phyloP scores from a whole-genome alignment of 1,140 invertebrate species.

The Melanaphis sacchari region DNA sequence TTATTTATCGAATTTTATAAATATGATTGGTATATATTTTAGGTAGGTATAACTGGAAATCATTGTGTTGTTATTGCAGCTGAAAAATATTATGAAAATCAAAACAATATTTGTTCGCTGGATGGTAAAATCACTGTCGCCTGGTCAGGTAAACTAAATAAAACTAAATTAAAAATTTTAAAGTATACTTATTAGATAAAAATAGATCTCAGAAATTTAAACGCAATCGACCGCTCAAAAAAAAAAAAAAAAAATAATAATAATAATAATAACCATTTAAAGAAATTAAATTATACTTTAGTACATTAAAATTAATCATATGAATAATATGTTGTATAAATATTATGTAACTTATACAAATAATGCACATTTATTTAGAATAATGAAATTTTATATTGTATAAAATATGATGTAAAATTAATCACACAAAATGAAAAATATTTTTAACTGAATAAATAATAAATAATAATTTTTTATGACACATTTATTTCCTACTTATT shows the following conservation, averaged over 20 bases:
- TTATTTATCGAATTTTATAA: background rate
- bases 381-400: background rate
- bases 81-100: background rate
- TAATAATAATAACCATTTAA: too few species aligned
- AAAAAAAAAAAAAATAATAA: too few species aligned
- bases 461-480: too few species aligned
- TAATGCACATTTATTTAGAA: too few species aligned
- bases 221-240: too few species aligned
- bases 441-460: too few species aligned
- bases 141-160: constrained; percentile 26
- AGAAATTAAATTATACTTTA: too few species aligned
- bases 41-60: constrained; percentile 32
- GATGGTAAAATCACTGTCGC: constrained; percentile 36
- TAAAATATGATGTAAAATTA: background rate
- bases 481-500: background rate
- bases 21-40: background rate
- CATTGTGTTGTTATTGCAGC: constrained; percentile 43
- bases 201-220: too few species aligned
- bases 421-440: background rate
- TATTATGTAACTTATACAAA: too few species aligned
- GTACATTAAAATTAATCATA: too few species aligned
- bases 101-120: background rate
- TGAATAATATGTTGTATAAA: too few species aligned
- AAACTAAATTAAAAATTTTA: background rate
- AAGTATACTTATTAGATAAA: too few species aligned